Conservation (phyloP, 1,140 invertebrate genomes). For the Leptinotarsa texana region DNA sequence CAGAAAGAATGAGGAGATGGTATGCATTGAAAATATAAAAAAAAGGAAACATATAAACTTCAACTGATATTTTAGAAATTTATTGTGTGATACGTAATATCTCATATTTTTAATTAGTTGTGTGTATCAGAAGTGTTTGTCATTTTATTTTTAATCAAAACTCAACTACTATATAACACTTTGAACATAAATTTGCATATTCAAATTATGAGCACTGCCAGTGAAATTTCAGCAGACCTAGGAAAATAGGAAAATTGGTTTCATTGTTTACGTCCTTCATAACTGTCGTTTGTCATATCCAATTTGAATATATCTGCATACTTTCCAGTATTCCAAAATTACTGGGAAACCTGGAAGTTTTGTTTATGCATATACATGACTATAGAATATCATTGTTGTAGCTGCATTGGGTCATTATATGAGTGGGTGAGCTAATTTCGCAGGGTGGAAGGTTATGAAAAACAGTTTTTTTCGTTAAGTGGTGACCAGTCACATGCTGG, state of each 20-base stretch:
- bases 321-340: neutral
- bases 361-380: conserved; percentile 1
- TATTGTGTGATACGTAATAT: no score
- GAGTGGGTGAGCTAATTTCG: no score
- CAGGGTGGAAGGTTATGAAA: no score
- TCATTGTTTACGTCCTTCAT: conserved; percentile 6
- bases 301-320: conserved; percentile 1
- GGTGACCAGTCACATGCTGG: no score
- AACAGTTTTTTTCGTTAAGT: no score
- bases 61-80: no score
- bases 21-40: no score
- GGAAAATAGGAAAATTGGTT: conserved; percentile 1
- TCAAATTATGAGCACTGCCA: neutral
- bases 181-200: neutral
- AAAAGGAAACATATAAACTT: no score
- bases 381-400: neutral
- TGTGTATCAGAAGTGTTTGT: no score
- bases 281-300: neutral
- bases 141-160: neutral
- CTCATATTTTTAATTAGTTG: no score
- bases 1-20: no score
- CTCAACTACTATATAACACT: neutral
- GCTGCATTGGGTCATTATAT: neutral
- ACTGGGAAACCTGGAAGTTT: neutral
- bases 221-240: neutral